Evolutionary conservation across 2,888 invertebrate genomes (phyloP).

Genomic region (Aphidius colemani): DNA sequence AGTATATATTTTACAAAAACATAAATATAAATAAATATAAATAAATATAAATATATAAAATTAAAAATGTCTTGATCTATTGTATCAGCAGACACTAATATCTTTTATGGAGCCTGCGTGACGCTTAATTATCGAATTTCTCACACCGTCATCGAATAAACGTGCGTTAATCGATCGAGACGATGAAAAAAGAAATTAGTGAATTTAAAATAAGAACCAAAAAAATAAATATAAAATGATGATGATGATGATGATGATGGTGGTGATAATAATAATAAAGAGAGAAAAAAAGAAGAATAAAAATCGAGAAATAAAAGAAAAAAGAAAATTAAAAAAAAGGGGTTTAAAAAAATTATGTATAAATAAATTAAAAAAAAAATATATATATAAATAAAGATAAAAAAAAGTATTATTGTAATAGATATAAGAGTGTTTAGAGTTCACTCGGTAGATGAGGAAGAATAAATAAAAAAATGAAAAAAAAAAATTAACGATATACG

Average conservation of each 20-base stretch:
- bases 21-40: no score
- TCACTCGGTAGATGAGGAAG: constrained; percentile 16
- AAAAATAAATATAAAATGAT: background rate
- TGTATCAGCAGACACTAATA: constrained; percentile 5
- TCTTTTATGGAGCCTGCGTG: constrained; percentile 16
- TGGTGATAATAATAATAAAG: constrained; percentile 8
- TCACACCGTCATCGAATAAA: constrained; percentile 40
- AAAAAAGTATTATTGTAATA: background rate
- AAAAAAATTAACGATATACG: constrained; percentile 14
- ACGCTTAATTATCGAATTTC: constrained; percentile 32
- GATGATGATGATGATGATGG: constrained; percentile 11
- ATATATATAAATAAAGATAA: background rate
- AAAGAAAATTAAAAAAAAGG: constrained; percentile 37
- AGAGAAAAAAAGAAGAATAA: constrained; percentile 1
- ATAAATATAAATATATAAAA: no score
- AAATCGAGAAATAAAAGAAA: constrained; percentile 20
- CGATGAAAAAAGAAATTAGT: constrained; percentile 26
- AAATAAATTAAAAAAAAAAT: background rate
- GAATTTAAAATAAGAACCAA: constrained; percentile 21
- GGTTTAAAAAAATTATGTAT: constrained; percentile 3
- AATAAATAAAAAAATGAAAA: constrained; percentile 26
- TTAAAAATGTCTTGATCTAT: background rate
- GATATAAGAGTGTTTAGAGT: no score
- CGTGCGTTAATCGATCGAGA: constrained; percentile 40
- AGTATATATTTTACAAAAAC: no score